Conservation (phyloP, 2,797 vertebrate species). For the Pteronotus mesoamericanus region DNA sequence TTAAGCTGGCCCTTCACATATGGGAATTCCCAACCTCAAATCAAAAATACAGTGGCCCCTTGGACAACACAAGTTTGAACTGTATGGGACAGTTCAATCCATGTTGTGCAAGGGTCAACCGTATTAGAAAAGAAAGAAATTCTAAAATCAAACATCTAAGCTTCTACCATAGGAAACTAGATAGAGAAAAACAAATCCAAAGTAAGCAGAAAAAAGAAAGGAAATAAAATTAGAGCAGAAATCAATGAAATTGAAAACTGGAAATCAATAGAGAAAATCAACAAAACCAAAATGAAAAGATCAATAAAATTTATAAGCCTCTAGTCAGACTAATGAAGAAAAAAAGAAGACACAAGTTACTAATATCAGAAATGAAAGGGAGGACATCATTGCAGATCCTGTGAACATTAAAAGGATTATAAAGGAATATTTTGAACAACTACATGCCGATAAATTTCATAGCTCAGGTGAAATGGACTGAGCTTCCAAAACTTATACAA, state of each 20-base stretch:
- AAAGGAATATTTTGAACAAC: background rate
- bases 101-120: background rate
- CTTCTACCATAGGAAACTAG: background rate
- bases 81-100: background rate
- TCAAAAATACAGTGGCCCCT: background rate
- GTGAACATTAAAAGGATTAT: background rate
- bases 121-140: background rate
- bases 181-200: constrained; percentile 19
- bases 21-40: background rate
- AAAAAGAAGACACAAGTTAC: background rate
- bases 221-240: background rate
- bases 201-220: constrained; percentile 11
- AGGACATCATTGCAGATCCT: background rate
- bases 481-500: background rate
- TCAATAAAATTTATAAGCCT: background rate
- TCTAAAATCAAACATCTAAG: background rate
- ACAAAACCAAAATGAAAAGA: constrained; percentile 40
- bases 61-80: background rate
- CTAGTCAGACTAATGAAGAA: background rate
- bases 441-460: background rate
- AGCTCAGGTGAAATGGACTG: background rate
- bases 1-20: background rate
- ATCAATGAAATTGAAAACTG: background rate
- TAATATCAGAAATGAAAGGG: background rate
- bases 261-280: constrained; percentile 17